Evolutionary conservation across 1,140 invertebrate species (phyloP), one percentile per base, ranked within the genome.

Genomic region (Drosophila tristis): DNA sequence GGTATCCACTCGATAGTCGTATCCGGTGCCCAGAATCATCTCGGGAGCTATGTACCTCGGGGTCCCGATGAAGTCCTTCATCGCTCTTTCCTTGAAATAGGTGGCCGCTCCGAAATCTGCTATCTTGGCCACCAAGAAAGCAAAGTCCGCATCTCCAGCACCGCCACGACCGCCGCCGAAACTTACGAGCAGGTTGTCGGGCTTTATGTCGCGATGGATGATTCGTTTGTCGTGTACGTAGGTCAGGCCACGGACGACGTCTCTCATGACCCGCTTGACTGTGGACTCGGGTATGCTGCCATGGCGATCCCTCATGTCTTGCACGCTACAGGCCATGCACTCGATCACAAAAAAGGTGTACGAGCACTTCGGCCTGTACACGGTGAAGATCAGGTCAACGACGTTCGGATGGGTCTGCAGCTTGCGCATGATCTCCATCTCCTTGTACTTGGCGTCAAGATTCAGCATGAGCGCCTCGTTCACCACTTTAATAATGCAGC

Each of bases 381-480:
- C 68, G 6, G 50, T 53, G 11, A 35, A 66, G 4, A 68, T 23
- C 2, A 79, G 31, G 1, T 78, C 63, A 0, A 78, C 39, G 4
- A 79, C 68, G 15, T 78, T 67, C 8, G 39, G 11, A 25, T 79
- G 68, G 7, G 23, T 13, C 39, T 74, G 77, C 25, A 80, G 35
- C 13, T 45, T 8, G 0, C 74, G 47, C 2, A 74, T 7, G 9
- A 67, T 58, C 6, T 66, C 13, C 1, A 62, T 39, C 11, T 76
- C 74, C 1, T 7, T 31, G 25, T 39, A 66, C 0, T 13, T 5
- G 1, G 25, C 11, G 6, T 23, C 25, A 2, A 0, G 2, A 5
- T 9, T 26, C 7, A 8, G 16, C 35, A 57, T 45, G 7, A 23
- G 4, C 2, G 53, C 15, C 11, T 29, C 66, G 6, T 73, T 48